Evolutionary conservation across 2,888 invertebrate species (phyloP), one percentile per base, ranked within the genome.

Genomic region (Rhingia campestris): DNA sequence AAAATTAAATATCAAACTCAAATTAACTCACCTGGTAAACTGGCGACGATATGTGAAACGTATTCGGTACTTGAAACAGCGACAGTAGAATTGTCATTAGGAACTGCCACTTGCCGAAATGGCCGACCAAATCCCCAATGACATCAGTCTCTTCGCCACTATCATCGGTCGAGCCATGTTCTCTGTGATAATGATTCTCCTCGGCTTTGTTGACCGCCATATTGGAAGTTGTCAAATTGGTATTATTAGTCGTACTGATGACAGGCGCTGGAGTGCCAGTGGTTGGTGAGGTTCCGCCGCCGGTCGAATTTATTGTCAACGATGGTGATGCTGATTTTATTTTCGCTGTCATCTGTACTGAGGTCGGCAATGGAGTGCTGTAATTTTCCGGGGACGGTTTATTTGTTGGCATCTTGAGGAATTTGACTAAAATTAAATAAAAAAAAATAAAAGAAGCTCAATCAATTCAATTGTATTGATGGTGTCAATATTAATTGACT

Each of bases 41-140:
- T 45, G 95, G 94, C 64, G 95, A 93, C 90, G 95, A 95, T 88
- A 96, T 96, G 91, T 96, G 96, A 92, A 95, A 96, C 49, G 96
- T 96, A 91, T 95, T 95, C 2, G 96, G 96, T 87, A 96, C 93
- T 88, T 96, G 96, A 92, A 95, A 94, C 54, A 96, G 92, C 2
- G 96, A 95, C 84, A 96, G 91, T 53, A 96, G 92, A 88, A 96
- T 94, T 4, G 96, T 96, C 92, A 95, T 94, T 82, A 94, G 90
- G 79, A 95, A 92, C 91, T 96, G 96, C 96, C 96, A 96, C 86
- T 94, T 93, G 58, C 96, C 96, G 89, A 94, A 96, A 88, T 95
- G 94, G 3, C 96, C 96, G 87, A 96, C 95, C 54, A 94, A 92
- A 33, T 92, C 91, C 6, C 95, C 93, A 67, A 96, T 94, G 33